Conservation (phyloP, 2,113 vertebrate genomes). For the Sterna hirundo region DNA sequence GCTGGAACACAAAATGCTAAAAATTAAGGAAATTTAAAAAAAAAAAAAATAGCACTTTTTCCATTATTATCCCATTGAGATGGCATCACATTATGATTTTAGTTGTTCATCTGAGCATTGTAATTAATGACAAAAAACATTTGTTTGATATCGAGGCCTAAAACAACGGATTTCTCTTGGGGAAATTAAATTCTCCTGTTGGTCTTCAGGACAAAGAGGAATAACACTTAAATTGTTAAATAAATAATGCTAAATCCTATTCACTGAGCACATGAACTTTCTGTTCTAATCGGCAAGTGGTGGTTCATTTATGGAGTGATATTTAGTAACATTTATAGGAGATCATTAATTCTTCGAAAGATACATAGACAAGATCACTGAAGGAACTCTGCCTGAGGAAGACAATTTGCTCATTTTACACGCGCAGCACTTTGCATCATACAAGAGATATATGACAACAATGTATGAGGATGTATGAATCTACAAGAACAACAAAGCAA, state of each 20-base stretch:
- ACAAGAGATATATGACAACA: not conserved
- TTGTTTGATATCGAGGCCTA: not conserved
- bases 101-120: not conserved
- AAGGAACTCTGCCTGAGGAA: not conserved
- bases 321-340: not conserved
- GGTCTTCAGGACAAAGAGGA: not conserved
- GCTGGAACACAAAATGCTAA: not conserved
- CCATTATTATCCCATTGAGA: not conserved
- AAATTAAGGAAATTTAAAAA: not conserved
- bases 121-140: not conserved
- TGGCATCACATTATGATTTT: not conserved
- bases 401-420: not conserved
- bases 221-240: not conserved
- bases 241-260: not conserved
- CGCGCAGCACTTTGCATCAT: not conserved
- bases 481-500: not conserved
- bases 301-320: not conserved
- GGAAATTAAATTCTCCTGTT: not conserved
- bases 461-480: not conserved
- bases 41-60: not conserved
- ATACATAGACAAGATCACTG: not conserved
- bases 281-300: not conserved
- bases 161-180: not conserved
- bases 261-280: not conserved
- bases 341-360: not conserved